Evolutionary conservation across 2,797 vertebrate genomes (phyloP).

Genomic region (Siniperca undulata): DNA sequence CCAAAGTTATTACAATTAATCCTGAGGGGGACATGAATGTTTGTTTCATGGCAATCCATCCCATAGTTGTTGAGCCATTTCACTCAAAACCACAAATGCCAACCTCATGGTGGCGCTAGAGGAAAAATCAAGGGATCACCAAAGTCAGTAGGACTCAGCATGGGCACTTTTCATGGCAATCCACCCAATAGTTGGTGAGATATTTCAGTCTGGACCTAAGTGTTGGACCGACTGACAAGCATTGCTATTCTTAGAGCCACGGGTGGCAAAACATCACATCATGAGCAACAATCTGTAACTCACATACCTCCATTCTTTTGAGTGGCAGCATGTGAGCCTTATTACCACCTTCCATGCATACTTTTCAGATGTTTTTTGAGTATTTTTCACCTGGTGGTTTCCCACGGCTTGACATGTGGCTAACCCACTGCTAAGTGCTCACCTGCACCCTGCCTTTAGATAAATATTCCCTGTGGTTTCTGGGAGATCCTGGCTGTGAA

Average conservation of each 20-base stretch:
- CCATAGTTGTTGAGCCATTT: background rate
- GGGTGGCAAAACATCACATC: background rate
- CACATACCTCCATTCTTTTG: background rate
- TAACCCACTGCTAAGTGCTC: conserved; percentile 38
- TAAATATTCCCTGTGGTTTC: conserved; percentile 51
- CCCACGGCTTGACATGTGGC: conserved; percentile 40
- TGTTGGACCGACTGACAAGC: background rate
- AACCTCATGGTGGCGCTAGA: background rate
- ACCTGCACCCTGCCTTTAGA: conserved; percentile 50
- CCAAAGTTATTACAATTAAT: background rate
- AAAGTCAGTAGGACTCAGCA: background rate
- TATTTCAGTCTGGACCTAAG: background rate
- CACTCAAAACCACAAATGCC: background rate
- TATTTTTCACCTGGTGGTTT: conserved; percentile 49
- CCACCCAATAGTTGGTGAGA: background rate
- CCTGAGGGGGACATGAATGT: background rate
- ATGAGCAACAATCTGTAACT: conserved; percentile 4
- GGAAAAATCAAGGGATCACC: background rate
- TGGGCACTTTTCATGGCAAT: background rate
- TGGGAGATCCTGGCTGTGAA: conserved; percentile 30
- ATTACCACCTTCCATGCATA: background rate
- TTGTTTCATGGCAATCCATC: background rate
- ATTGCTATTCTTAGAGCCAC: background rate
- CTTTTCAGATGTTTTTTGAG: conserved; percentile 15
- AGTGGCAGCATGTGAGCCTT: background rate